Base-by-base conservation (phyloP, 2,797 vertebrate species). In the Falco biarmicus region DNA sequence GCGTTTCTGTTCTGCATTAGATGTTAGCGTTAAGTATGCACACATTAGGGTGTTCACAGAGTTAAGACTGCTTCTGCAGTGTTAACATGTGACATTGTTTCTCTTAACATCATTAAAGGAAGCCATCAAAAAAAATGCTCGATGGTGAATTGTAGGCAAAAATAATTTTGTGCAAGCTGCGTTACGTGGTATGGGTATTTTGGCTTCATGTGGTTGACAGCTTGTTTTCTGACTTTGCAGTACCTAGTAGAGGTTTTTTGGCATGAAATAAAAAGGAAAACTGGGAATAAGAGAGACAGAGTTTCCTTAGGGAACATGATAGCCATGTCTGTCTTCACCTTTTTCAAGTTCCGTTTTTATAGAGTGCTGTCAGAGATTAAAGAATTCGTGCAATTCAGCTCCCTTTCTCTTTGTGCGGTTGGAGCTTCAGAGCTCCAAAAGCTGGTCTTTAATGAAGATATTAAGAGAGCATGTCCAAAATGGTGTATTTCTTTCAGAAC, bases 221-320 rank as follows among this genome's bases (percentile, higher is more conserved):
- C 51, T 93, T 63, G 26, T 70, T 79, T 93, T 75, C 74, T 87
- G 86, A 79, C 74, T 77, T 81, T 63, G 32, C 39, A 34, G 66
- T 76, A 65, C 34, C 60, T 80, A 17, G 8, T 24, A 8, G 73
- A 59, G 48, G 12, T 9, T 9, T 70, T 81, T 69, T 87, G 69
- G 69, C 70, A 45, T 63, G 29, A 90, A 87, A 69, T 91, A 48
- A 78, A 93, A 90, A 59, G 32, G 47, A 76, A 90, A 90, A 74
- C 25, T 47, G 39, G 75, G 51, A 87, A 22, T 76, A 73, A 76
- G 8, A 15, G 47, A 37, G 59, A 48, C 43, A 34, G 5, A 5
- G 57, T 76, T 95, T 84, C 65, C 13, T 53, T 43, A 50, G 17
- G 54, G 47, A 90, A 29, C 41, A 32, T 0, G 3, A 31, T 25